A percentile compares a stretch with the other conserved stretches of the same genome.
These are phyloP conservation scores for Rhipidura dahli DNA, from an alignment of 2,113 vertebrate genomes.

Conservation along the genomic window DNA sequence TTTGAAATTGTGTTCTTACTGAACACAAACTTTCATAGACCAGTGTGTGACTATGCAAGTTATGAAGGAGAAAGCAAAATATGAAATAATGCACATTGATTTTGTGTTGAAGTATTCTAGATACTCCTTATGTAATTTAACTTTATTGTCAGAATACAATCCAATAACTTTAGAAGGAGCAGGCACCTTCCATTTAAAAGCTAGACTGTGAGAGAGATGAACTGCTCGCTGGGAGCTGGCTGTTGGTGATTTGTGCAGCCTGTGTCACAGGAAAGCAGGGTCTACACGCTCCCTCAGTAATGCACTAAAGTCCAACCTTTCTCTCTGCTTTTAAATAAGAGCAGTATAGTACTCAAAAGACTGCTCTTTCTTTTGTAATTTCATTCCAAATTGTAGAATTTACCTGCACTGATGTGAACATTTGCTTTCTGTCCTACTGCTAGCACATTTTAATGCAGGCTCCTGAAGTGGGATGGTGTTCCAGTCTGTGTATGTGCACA, in stretches of 20 bases:
- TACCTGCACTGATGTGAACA: neutral
- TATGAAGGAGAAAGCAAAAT: neutral
- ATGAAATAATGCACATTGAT: constrained; percentile 30
- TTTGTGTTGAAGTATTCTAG: constrained; percentile 27
- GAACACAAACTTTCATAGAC: constrained; percentile 13
- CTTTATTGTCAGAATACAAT: constrained; percentile 24
- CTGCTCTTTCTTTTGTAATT: neutral
- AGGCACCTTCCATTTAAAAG: neutral
- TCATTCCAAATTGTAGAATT: neutral
- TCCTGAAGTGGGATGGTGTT: neutral
- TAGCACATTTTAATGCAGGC: neutral
- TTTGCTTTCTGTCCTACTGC: constrained; percentile 28
- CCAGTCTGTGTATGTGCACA: neutral
- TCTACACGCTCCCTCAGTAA: neutral
- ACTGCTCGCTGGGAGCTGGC: neutral
- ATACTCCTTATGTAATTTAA: neutral
- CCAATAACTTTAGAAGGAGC: neutral
- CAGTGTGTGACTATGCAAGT: neutral
- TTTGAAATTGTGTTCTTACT: neutral
- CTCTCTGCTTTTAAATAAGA: neutral
- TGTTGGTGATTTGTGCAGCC: neutral
- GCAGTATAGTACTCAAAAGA: neutral
- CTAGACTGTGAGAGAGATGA: neutral
- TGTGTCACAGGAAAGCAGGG: neutral
- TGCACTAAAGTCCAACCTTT: neutral